Evolutionary conservation across 1,140 invertebrate species (phyloP), one percentile per base, ranked within the genome.

Genomic region (Eumeta japonica): DNA sequence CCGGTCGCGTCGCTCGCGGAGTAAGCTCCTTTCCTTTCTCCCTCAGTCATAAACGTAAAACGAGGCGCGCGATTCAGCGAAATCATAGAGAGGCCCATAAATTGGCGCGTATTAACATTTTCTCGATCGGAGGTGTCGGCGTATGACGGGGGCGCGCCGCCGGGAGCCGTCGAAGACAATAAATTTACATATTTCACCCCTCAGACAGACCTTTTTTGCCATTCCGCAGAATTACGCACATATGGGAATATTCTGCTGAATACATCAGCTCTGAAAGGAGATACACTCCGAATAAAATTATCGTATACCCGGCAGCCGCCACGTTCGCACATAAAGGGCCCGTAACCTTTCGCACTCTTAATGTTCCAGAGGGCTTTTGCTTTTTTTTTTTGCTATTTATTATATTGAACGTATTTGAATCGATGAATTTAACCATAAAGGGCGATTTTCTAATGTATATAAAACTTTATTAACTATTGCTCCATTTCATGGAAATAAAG

Each of bases 141-240:
- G 54, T 73, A 73, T 73, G 68, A 73, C 64, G 68, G 62, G 68
- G 64, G 65, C 58, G 62, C 60, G 39, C 37, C 50, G 35, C 39
- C 20, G 39, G 50, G 53, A 51, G 62, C 60, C 63, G 65, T 65
- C 68, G 65, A 70, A 73, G 65, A 73, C 68, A 73, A 73, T 73
- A 73, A 73, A 73, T 73, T 73, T 73, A 73, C 68, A 73, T 73
- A 73, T 73, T 73, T 73, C 65, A 73, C 68, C 68, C 68, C 68
- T 68, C 68, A 68, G 68, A 73, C 61, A 70, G 68, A 73, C 68
- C 68, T 73, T 73, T 73, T 73, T 73, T 73, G 59, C 68, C 65
- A 73, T 73, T 73, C 62, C 59, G 55, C 68, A 70, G 65, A 70
- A 73, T 73, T 73, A 73, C 65, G 65, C 68, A 67, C 68, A 73